Base-by-base conservation (phyloP, 2,888 invertebrate genomes). In the Allygus modestus region DNA sequence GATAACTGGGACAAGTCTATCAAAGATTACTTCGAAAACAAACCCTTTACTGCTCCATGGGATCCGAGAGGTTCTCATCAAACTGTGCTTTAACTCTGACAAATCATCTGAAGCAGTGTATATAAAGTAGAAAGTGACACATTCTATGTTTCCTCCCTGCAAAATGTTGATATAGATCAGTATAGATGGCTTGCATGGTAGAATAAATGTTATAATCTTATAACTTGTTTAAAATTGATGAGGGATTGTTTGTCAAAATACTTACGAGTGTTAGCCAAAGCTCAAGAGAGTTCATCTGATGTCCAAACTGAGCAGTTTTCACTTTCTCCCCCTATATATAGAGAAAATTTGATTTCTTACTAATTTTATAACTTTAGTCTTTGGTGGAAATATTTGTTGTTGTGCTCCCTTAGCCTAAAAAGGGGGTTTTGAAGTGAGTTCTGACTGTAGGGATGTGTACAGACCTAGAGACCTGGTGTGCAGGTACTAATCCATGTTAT, bases 31-130 rank as follows among this genome's bases (percentile, higher is more conserved):
- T 58, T 58, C 58, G 23, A 58, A 58, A 20, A 58, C 12, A 23
- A 58, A 20, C 1, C 1, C 17, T 58, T 58, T 26, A 7, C 12
- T 58, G 7, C 1, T 23, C 58, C 58, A 58, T 7, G 2, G 58
- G 26, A 58, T 58, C 17, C 58, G 7, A 2, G 20, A 20, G 12
- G 58, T 58, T 20, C 4, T 58, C 58, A 58, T 23, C 17, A 58
- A 58, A 5, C 23, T 23, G 12, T 58, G 17, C 12, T 23, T 58
- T 4, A 58, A 4, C 2, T 58, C 58, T 58, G 58, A 58, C 23
- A 58, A 12, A 58, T 58, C 23, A 9, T 58, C 58, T 23, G 26
- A 58, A 58, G 58, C 58, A 15, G 58, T 58, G 58, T 23, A 58
- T 58, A 58, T 17, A 26, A 58, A 58, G 58, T 58, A n/a, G n/a